Conservation (phyloP, 2,113 vertebrate genomes). For the Actenoides hombroni region DNA sequence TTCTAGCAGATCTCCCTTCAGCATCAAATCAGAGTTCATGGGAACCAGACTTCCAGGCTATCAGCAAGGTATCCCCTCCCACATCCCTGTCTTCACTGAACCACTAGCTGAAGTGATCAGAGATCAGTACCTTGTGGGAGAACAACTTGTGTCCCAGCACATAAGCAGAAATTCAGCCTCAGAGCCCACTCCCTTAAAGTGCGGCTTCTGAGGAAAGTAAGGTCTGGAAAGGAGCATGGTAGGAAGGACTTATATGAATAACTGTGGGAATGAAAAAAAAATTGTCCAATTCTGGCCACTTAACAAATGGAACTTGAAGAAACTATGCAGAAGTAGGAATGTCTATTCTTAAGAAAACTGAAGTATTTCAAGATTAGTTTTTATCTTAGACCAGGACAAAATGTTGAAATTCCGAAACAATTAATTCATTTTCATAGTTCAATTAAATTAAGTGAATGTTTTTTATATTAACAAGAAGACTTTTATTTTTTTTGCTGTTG, state of each 20-base stretch:
- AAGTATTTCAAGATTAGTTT: not conserved
- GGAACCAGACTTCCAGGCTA: not conserved
- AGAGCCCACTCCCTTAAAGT: not conserved
- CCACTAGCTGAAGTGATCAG: not conserved
- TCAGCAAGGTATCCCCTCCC: not conserved
- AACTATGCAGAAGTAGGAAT: not conserved
- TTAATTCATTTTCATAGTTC: not conserved
- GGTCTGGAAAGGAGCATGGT: not conserved
- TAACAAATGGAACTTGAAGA: not conserved
- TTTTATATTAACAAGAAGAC: not conserved
- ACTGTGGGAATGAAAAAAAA: no score
- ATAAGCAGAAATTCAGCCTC: not conserved
- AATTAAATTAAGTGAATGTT: not conserved
- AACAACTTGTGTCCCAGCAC: accelerated
- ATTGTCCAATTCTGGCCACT: not conserved
- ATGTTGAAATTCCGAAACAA: not conserved
- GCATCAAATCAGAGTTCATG: not conserved
- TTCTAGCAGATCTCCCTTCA: not conserved
- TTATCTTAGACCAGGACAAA: not conserved
- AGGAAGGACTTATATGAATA: accelerated
- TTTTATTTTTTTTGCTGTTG: not conserved
- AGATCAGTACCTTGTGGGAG: not conserved
- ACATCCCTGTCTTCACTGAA: not conserved
- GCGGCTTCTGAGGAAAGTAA: not conserved
- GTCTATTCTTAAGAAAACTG: not conserved